Percentiles rank a stretch among this genome's conserved stretches.
Conservation (phyloP, 2,888 invertebrate genomes). For the Oeneis ivallda region DNA sequence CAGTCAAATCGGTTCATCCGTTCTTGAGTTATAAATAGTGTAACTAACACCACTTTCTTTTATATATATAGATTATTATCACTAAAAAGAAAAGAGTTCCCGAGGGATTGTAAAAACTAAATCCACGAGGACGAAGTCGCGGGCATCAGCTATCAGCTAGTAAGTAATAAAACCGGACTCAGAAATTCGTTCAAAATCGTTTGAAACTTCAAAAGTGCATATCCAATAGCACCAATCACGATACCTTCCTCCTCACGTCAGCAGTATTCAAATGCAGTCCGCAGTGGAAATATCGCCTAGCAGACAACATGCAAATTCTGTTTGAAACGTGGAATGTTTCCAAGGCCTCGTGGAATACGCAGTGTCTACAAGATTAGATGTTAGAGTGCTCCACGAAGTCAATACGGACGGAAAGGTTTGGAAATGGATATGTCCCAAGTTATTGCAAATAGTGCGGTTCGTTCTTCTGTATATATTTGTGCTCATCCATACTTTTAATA, state of each 20-base stretch:
- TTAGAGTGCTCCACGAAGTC: conserved; percentile 45
- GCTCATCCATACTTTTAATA: too few relatives aligned
- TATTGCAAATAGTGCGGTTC: conserved; percentile 3
- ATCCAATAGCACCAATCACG: conserved; percentile 39
- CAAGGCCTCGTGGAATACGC: conserved; percentile 72
- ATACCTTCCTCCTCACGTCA: conserved; percentile 60
- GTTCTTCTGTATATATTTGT: background rate
- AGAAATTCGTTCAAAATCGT: background rate
- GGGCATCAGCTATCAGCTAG: too few relatives aligned
- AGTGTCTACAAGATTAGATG: conserved; percentile 77
- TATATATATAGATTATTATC: too few relatives aligned
- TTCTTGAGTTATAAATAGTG: too few relatives aligned
- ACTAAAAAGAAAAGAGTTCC: too few relatives aligned
- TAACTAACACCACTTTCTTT: too few relatives aligned
- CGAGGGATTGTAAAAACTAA: too few relatives aligned
- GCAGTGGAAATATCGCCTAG: conserved; percentile 72
- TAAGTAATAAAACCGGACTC: background rate
- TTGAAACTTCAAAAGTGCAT: conserved; percentile 26
- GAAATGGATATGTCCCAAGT: background rate
- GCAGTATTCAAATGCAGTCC: conserved; percentile 72
- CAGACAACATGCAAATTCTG: conserved; percentile 71
- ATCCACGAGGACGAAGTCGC: too few relatives aligned
- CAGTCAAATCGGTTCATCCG: too few relatives aligned
- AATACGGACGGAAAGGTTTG: conserved; percentile 4
- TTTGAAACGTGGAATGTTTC: conserved; percentile 71